phyloP scores from a whole-genome alignment of 2,888 invertebrate species.

The Netelia virgata region DNA sequence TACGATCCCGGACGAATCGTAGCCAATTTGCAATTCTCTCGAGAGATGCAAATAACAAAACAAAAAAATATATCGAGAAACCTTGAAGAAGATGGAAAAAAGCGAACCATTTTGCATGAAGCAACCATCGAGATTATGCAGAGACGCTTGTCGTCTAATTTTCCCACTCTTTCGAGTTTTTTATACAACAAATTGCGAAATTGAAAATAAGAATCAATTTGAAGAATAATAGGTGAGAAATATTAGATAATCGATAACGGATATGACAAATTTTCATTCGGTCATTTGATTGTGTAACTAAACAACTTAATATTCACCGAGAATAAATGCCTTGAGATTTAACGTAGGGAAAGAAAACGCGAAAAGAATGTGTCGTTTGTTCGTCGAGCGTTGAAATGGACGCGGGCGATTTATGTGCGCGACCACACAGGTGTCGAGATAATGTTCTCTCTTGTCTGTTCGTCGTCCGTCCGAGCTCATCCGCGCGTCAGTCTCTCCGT shows the following conservation, averaged over 20 bases:
- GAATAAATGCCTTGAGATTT: too few relatives aligned
- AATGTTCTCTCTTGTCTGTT: slow-evolving; percentile 51
- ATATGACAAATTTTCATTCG: too few relatives aligned
- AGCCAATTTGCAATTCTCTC: slow-evolving; percentile 29
- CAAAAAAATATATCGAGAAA: neutral
- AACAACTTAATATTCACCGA: too few relatives aligned
- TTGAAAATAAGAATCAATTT: too few relatives aligned
- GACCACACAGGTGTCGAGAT: slow-evolving; percentile 69
- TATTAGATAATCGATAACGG: too few relatives aligned
- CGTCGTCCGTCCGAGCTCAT: slow-evolving; percentile 29
- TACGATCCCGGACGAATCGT: slow-evolving; percentile 11
- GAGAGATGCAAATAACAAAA: neutral
- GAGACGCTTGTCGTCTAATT: too few relatives aligned
- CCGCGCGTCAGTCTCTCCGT: slow-evolving; percentile 48
- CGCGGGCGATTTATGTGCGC: slow-evolving; percentile 10
- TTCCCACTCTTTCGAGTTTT: too few relatives aligned
- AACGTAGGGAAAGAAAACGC: neutral
- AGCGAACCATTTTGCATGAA: neutral
- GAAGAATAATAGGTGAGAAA: too few relatives aligned
- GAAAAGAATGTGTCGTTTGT: slow-evolving; percentile 14
- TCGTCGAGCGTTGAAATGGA: neutral
- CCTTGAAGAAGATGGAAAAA: neutral
- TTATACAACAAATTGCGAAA: too few relatives aligned
- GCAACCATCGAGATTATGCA: too few relatives aligned
- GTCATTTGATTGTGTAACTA: too few relatives aligned